These are phyloP conservation scores for Cathartes aura DNA, from an alignment of 2,113 vertebrate genomes.

Conservation along the genomic window DNA sequence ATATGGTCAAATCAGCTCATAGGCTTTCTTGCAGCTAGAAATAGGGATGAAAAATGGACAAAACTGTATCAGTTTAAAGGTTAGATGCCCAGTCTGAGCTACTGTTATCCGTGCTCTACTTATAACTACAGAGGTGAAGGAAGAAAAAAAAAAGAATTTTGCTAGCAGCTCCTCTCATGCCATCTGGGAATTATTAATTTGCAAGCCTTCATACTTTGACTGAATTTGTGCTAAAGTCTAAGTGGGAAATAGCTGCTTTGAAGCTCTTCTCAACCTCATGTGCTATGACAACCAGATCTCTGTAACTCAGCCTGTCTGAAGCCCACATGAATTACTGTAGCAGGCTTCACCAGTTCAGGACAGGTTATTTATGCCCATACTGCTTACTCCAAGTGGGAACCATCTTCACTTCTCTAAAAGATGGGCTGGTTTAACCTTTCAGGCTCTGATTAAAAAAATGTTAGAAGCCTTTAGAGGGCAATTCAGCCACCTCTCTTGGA, in stretches of 20 bases:
- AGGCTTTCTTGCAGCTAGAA: not conserved
- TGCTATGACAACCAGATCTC: not conserved
- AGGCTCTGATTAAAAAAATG: not conserved
- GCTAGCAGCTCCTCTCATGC: not conserved
- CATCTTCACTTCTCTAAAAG: not conserved
- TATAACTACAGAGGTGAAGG: not conserved
- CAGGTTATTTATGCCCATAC: not conserved
- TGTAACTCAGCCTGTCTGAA: not conserved
- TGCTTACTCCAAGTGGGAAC: not conserved
- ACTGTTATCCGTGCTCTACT: not conserved
- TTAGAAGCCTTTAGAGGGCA: not conserved
- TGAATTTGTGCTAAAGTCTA: constrained; percentile 28
- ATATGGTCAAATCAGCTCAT: not conserved
- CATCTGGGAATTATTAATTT: constrained; percentile 67
- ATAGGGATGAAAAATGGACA: not conserved
- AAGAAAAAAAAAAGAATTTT: not conserved
- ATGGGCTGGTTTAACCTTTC: not conserved
- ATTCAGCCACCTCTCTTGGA: not conserved
- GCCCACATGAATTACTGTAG: not conserved
- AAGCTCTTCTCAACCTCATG: constrained; percentile 25
- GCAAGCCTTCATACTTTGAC: constrained; percentile 35
- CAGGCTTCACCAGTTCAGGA: not conserved
- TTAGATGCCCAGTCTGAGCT: not conserved
- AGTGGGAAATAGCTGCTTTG: constrained; percentile 51
- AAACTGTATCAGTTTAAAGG: not conserved